Conservation (phyloP, 2,797 vertebrate species). For the Cryptoblepharus egeriae region DNA sequence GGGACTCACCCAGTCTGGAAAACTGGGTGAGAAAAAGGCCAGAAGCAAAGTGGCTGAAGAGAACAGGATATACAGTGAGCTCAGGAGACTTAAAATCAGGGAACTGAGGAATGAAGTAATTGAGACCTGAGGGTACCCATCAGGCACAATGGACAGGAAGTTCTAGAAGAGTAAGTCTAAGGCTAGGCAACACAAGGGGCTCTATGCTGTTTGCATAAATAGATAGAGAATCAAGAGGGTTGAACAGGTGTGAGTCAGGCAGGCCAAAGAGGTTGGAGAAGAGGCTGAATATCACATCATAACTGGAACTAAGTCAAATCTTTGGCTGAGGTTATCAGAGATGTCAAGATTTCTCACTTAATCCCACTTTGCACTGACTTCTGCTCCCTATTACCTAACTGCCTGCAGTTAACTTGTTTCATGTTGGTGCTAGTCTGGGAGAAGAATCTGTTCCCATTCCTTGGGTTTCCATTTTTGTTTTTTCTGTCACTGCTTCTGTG, state of each 20-base stretch:
- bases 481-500: background rate
- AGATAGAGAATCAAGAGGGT: background rate
- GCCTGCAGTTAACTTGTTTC: accelerated
- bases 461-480: background rate
- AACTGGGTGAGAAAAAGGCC: background rate
- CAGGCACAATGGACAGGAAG: background rate
- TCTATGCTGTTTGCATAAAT: background rate
- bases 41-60: background rate
- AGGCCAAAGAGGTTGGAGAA: background rate
- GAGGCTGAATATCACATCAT: background rate
- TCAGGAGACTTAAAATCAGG: background rate
- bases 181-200: background rate
- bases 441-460: background rate
- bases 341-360: slow-evolving; percentile 9
- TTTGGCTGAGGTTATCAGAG: background rate
- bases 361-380: background rate
- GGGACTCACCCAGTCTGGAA: background rate
- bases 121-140: background rate
- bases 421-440: background rate
- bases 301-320: background rate
- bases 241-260: background rate
- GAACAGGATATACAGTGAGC: background rate
- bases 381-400: background rate
- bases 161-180: background rate
- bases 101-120: too few species aligned